Base-by-base conservation (phyloP, 1,140 invertebrate genomes). In the Trichonephila inaurata region DNA sequence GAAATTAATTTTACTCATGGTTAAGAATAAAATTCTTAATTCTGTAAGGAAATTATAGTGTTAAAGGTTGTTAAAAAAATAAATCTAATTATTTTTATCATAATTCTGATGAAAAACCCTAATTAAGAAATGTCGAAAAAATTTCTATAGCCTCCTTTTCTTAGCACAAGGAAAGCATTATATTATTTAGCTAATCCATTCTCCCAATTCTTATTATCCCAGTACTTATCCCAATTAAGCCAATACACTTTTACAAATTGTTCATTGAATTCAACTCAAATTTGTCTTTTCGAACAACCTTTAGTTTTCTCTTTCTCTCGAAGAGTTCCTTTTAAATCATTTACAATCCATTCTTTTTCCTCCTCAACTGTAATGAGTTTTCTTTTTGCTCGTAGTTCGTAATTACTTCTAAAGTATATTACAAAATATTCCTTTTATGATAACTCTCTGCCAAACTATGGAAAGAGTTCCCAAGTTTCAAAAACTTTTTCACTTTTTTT, bases 321-420 rank as follows among this genome's bases (percentile, higher is more conserved):
- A 1, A 60, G 51, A 24, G 21, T 60, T 61, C 58, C 83, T 85
- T 61, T 85, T 85, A 61, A 85, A 85, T 85, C 58, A 85, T 51
- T 85, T 61, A 85, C 58, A 85, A 85, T 85, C 83, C 83, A 60
- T 85, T 85, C 51, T 85, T 24, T 60, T 58, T 85, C 16, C 16
- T 85, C 83, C 24, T 85, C 51, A 58, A 60, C 83, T 85, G n/a
- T 85, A 85, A 85, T 85, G 83, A 85, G 83, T 85, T 85, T 85
- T 85, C 83, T 85, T 85, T 85, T 61, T 85, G 58, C 28, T 18
- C 16, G 16, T 18, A 10, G 44, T 61, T 60, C 83, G 83, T 85
- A 85, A 85, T 85, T 85, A 85, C 58, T 85, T 85, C 51, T 60
- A 61, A 85, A 85, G 83, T 61, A 85, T 61, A 85, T 85, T 85